These are phyloP conservation scores for Isoperla grammatica DNA, from an alignment of 2,888 invertebrate genomes.

Conservation along the genomic window DNA sequence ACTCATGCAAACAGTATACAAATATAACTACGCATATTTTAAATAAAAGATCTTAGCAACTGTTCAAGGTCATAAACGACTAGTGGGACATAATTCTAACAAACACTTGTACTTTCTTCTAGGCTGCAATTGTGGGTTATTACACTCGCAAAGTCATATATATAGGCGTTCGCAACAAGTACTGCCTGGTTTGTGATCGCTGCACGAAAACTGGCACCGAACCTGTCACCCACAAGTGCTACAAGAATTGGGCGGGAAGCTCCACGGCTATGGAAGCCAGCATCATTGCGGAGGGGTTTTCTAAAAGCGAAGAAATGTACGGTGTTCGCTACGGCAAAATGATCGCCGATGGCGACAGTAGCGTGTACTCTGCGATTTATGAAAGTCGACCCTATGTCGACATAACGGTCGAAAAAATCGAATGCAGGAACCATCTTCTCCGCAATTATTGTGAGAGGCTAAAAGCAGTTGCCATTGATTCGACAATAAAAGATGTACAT, in stretches of 20 bases:
- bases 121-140: slow-evolving; percentile 26
- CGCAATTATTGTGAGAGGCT: slow-evolving; percentile 21
- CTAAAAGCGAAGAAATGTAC: slow-evolving; percentile 21
- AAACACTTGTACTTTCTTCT: not conserved
- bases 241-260: slow-evolving; percentile 34
- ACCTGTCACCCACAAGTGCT: slow-evolving; percentile 35
- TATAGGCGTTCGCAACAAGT: slow-evolving; percentile 37
- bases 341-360: slow-evolving; percentile 30
- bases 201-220: slow-evolving; percentile 29
- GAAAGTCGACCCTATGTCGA: slow-evolving; percentile 22
- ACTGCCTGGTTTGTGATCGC: slow-evolving; percentile 36
- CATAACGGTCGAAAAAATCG: slow-evolving; percentile 26
- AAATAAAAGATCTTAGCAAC: too few relatives aligned
- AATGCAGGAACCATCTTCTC: slow-evolving; percentile 28
- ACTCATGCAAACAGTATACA: too few relatives aligned
- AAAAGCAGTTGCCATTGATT: slow-evolving; percentile 3
- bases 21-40: not conserved
- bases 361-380: slow-evolving; percentile 24
- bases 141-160: slow-evolving; percentile 34
- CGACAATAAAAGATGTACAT: slow-evolving; percentile 9
- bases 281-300: slow-evolving; percentile 38
- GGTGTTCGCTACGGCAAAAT: slow-evolving; percentile 25
- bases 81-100: not conserved
- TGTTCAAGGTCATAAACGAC: too few relatives aligned
- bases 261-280: slow-evolving; percentile 37